A percentile compares a stretch with the other conserved stretches of the same genome.
phyloP scores from a whole-genome alignment of 1,140 invertebrate genomes.

The Trachelipus rathkii region DNA sequence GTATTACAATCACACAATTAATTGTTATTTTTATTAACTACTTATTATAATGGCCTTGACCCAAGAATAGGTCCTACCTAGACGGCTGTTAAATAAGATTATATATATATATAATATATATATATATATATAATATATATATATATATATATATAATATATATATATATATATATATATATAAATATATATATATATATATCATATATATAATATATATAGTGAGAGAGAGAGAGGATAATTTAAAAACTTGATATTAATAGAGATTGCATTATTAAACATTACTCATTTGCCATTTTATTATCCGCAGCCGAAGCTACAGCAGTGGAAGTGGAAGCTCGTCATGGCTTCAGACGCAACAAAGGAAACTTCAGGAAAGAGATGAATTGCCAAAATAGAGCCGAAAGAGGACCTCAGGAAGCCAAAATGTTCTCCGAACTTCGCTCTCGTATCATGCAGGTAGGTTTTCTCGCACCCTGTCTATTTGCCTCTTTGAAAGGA shows the following conservation, averaged over 20 bases:
- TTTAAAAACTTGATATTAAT: no score
- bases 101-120: background rate
- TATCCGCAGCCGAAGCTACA: conserved; percentile 26
- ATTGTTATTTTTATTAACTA: no score
- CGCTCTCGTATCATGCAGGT: conserved; percentile 49
- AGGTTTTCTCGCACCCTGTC: background rate
- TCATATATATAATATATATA: background rate
- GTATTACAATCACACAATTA: no score
- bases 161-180: background rate
- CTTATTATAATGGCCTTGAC: no score
- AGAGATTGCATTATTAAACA: no score
- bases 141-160: background rate
- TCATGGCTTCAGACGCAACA: conserved; percentile 75
- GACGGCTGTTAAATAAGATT: no score
- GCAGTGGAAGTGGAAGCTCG: conserved; percentile 51
- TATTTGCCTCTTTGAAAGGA: no score
- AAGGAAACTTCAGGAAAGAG: conserved; percentile 64
- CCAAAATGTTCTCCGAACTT: conserved; percentile 60
- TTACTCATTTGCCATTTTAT: no score
- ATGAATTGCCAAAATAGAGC: conserved; percentile 61
- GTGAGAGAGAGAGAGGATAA: no score
- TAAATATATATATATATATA: background rate
- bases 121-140: conserved; percentile 11
- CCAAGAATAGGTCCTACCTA: no score
- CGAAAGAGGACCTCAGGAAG: conserved; percentile 66